Evolutionary conservation across 2,888 invertebrate species (phyloP).

Genomic region (Archips xylosteana): DNA sequence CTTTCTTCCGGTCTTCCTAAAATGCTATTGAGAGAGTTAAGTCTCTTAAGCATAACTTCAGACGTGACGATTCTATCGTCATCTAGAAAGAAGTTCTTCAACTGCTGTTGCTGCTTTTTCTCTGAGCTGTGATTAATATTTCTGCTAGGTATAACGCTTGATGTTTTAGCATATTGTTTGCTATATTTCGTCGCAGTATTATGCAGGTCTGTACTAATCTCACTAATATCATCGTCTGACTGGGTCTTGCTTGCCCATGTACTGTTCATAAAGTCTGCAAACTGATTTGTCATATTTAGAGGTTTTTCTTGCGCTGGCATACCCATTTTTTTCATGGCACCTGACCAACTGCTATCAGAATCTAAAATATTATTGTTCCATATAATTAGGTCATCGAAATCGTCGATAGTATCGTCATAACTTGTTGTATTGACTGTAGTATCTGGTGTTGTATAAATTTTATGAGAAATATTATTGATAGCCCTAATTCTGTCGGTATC

Average conservation of each 20-base stretch:
- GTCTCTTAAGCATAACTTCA: not conserved
- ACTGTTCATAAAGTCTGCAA: not conserved
- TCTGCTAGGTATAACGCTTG: not conserved
- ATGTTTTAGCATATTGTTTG: not conserved
- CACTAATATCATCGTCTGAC: not conserved
- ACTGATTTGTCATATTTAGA: not conserved
- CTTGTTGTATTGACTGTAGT: conserved; percentile 22
- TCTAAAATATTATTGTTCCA: conserved; percentile 63
- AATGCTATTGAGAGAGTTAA: not conserved
- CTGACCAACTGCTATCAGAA: conserved; percentile 43
- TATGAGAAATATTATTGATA: not conserved
- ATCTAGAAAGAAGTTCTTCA: not conserved
- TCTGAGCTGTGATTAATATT: not conserved
- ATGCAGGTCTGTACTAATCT: not conserved
- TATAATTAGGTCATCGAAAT: conserved; percentile 60
- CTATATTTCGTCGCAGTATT: not conserved
- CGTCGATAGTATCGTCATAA: conserved; percentile 51
- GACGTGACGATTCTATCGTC: not conserved
- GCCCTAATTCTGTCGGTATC: not conserved
- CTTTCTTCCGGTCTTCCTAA: not conserved
- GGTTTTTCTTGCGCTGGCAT: not conserved
- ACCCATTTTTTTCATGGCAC: conserved; percentile 14
- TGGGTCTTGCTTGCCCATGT: not conserved
- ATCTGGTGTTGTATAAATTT: not conserved
- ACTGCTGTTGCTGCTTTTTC: not conserved